phyloP scores from a whole-genome alignment of 2,113 vertebrate species.

The Leiothrix lutea region DNA sequence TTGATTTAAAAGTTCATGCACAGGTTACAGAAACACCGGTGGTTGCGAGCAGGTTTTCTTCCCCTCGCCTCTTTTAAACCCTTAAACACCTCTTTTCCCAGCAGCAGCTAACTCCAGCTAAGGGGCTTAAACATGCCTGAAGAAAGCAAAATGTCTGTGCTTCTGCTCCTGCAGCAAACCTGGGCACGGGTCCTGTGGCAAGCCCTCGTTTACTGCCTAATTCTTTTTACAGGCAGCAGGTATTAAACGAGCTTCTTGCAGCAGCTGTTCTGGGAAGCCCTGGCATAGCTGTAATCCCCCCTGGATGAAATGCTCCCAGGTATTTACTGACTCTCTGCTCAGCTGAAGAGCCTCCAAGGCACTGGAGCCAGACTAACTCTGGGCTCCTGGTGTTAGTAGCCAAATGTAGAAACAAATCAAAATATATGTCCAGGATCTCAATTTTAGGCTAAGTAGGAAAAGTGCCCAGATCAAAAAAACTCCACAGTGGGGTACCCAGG shows the following conservation, averaged over 20 bases:
- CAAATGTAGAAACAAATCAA: neutral
- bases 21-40: neutral
- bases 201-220: neutral
- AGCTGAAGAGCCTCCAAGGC: neutral
- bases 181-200: neutral
- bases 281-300: neutral
- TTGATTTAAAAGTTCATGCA: constrained; percentile 23
- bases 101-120: neutral
- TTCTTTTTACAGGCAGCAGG: constrained; percentile 45
- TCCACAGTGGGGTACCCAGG: neutral
- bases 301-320: neutral
- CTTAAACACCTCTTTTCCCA: neutral
- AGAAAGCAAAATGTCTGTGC: neutral
- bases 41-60: neutral
- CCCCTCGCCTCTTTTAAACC: neutral
- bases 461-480: neutral
- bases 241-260: neutral
- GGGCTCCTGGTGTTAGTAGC: neutral
- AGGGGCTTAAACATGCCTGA: neutral
- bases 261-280: constrained; percentile 34
- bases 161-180: neutral
- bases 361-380: neutral
- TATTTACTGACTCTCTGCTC: constrained; percentile 3
- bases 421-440: neutral
- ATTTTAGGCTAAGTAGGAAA: neutral